Evolutionary conservation across 2,888 invertebrate species (phyloP).

Genomic region (Tenthredo amoena): DNA sequence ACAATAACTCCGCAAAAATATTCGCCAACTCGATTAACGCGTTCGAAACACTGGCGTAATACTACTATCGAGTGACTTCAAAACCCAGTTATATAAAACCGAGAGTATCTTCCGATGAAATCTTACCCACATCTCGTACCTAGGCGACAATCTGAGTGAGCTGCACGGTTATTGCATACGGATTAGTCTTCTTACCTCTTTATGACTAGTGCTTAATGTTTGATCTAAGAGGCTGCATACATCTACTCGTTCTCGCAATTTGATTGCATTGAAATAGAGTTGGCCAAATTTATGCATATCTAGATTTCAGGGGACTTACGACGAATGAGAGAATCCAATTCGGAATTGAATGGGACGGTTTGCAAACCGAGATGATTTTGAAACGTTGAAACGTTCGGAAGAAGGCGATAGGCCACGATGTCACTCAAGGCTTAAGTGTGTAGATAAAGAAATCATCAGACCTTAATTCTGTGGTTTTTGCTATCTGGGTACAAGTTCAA

Average conservation of each 20-base stretch:
- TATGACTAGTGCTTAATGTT: not conserved
- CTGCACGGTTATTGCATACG: not conserved
- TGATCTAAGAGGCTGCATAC: not conserved
- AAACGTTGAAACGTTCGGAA: not conserved
- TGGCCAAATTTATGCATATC: not conserved
- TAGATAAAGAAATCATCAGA: not conserved
- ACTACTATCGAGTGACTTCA: not conserved
- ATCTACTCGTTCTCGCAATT: not conserved
- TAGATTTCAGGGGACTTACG: not conserved
- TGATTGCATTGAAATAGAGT: not conserved
- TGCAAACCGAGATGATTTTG: not conserved
- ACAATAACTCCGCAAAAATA: not conserved
- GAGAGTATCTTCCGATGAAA: not conserved
- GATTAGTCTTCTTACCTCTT: not conserved
- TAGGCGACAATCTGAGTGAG: not conserved
- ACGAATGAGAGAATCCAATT: not conserved
- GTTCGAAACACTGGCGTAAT: not conserved
- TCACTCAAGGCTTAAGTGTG: not conserved
- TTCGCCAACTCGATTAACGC: not conserved
- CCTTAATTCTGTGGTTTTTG: not conserved
- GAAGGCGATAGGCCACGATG: not conserved
- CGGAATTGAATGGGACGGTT: not conserved
- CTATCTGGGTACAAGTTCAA: not conserved
- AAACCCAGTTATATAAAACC: not conserved
- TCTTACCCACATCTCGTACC: not conserved